These are phyloP conservation scores for Tinea semifulvella DNA, from an alignment of 2,888 invertebrate species.

Conservation along the genomic window DNA sequence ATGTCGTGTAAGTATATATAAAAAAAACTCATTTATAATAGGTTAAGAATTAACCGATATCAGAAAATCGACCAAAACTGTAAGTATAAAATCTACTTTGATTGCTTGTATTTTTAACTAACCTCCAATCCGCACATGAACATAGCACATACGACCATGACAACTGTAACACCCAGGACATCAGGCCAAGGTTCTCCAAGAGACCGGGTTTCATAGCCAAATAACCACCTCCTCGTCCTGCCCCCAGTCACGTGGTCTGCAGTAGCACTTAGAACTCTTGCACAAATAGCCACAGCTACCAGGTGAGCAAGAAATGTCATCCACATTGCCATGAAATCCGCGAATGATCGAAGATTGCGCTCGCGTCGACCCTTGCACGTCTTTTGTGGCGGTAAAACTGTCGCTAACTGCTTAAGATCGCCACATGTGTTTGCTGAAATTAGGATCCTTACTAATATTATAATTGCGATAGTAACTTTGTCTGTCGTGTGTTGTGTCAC, in stretches of 20 bases:
- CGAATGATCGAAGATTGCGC: slow-evolving; percentile 57
- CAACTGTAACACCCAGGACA: slow-evolving; percentile 68
- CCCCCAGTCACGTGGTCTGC: slow-evolving; percentile 70
- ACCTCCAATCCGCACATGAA: slow-evolving; percentile 73
- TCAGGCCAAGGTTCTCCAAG: slow-evolving; percentile 72
- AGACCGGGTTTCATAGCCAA: slow-evolving; percentile 66
- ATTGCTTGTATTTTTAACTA: no score
- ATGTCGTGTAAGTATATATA: no score
- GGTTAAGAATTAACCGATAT: no score
- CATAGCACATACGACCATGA: slow-evolving; percentile 67
- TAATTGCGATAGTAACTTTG: no score
- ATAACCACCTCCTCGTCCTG: slow-evolving; percentile 66
- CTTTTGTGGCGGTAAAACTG: slow-evolving; percentile 45
- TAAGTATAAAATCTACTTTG: no score
- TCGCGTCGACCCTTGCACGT: slow-evolving; percentile 47
- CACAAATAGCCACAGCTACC: slow-evolving; percentile 69
- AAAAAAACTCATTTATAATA: no score
- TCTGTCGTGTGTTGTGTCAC: no score
- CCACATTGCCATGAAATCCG: slow-evolving; percentile 69
- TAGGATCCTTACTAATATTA: no score
- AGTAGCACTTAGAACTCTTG: slow-evolving; percentile 69
- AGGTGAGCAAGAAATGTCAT: slow-evolving; percentile 66
- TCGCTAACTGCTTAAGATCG: slow-evolving; percentile 46
- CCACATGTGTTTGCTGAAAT: slow-evolving; percentile 49
- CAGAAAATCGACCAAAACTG: no score